A percentile compares a stretch with the other conserved stretches of the same genome.
Conservation (phyloP, 2,113 vertebrate species). For the Caretta caretta region DNA sequence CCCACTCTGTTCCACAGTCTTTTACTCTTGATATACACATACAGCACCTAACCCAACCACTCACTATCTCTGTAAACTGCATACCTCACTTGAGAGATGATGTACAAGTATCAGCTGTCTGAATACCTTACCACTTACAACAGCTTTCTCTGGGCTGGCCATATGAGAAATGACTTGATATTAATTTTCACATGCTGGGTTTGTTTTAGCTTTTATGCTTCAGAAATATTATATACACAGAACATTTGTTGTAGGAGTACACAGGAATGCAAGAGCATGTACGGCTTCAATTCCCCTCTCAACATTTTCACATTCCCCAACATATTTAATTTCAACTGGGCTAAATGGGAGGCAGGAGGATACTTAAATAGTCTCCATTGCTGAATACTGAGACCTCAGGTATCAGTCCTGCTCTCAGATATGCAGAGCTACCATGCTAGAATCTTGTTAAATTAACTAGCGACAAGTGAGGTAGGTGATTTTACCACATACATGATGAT, state of each 20-base stretch:
- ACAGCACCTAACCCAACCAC: conserved; percentile 43
- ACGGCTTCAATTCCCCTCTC: conserved; percentile 13
- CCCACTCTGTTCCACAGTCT: conserved; percentile 38
- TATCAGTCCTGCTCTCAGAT: neutral
- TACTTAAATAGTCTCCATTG: neutral
- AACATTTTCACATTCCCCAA: conserved; percentile 26
- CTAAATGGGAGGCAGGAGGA: conserved; percentile 19
- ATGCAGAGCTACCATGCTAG: neutral
- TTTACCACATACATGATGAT: neutral
- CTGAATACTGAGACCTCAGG: neutral
- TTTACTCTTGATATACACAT: conserved; percentile 27
- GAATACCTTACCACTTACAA: conserved; percentile 67
- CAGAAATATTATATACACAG: conserved; percentile 47
- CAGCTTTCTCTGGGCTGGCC: conserved; percentile 57
- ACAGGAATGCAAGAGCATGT: conserved; percentile 39
- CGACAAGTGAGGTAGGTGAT: neutral
- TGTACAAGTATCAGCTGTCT: conserved; percentile 72
- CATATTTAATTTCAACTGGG: conserved; percentile 43
- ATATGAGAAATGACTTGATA: conserved; percentile 54
- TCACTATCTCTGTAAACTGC: conserved; percentile 57
- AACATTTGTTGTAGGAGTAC: conserved; percentile 33
- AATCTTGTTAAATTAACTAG: neutral
- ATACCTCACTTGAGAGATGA: conserved; percentile 63
- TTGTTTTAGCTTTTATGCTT: conserved; percentile 65
- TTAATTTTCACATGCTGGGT: conserved; percentile 61